Evolutionary conservation across 2,888 invertebrate genomes (phyloP).

Genomic region (Acanthopleura granulata): DNA sequence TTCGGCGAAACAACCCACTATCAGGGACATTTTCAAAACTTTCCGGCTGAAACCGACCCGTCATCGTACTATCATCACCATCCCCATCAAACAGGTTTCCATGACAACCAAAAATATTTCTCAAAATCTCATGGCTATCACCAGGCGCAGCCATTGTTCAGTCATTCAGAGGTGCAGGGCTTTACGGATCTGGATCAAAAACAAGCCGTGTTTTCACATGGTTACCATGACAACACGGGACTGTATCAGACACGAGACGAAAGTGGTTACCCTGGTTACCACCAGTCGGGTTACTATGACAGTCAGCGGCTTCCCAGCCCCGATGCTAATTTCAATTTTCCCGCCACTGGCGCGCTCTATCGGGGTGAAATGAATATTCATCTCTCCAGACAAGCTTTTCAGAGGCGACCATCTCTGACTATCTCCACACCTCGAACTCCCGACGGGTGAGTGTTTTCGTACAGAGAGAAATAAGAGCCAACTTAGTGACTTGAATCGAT

Average conservation of each 20-base stretch:
- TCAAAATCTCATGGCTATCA: slow-evolving; percentile 32
- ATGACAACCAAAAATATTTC: slow-evolving; percentile 42
- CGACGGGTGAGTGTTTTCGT: slow-evolving; percentile 47
- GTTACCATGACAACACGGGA: slow-evolving; percentile 37
- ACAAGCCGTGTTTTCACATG: slow-evolving; percentile 37
- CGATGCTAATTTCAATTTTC: slow-evolving; percentile 34
- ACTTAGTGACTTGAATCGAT: no score
- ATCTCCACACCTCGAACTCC: slow-evolving; percentile 53
- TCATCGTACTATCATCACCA: slow-evolving; percentile 9
- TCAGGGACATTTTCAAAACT: slow-evolving; percentile 21
- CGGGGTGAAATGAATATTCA: slow-evolving; percentile 44
- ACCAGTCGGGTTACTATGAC: slow-evolving; percentile 45
- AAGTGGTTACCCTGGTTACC: slow-evolving; percentile 43
- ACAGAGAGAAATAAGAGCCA: background rate
- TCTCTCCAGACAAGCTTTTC: slow-evolving; percentile 42
- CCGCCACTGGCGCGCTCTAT: slow-evolving; percentile 34
- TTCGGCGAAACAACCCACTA: slow-evolving; percentile 11
- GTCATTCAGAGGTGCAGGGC: slow-evolving; percentile 21
- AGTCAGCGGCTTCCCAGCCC: slow-evolving; percentile 33
- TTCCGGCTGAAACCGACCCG: slow-evolving; percentile 1
- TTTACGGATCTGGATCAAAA: slow-evolving; percentile 46
- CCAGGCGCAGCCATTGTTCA: slow-evolving; percentile 31
- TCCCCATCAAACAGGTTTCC: slow-evolving; percentile 27
- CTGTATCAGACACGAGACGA: slow-evolving; percentile 37
- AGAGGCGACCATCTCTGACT: slow-evolving; percentile 52